phyloP scores from a whole-genome alignment of 2,797 vertebrate species.

The Halcyon chelicuti region DNA sequence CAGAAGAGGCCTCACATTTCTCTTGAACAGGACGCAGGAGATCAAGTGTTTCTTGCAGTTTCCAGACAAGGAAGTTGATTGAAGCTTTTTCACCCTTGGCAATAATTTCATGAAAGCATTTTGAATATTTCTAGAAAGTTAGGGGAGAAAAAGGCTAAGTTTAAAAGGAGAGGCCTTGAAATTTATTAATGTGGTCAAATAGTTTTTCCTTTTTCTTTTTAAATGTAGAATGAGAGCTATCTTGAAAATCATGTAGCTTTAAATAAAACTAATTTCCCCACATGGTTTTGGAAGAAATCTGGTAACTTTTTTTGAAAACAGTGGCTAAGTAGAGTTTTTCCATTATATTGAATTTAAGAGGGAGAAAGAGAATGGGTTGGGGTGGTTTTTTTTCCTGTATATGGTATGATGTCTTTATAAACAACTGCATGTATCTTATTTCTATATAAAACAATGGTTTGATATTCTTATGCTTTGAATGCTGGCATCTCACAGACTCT shows the following conservation, averaged over 20 bases:
- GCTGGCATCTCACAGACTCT: neutral
- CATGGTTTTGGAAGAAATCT: neutral
- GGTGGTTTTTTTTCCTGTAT: rapidly evolving
- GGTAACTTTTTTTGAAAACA: neutral
- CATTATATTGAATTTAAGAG: neutral
- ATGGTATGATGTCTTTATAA: neutral
- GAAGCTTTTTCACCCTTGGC: neutral
- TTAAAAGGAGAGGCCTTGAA: neutral
- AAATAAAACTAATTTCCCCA: neutral
- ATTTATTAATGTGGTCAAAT: neutral
- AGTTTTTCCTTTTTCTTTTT: neutral
- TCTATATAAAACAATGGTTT: neutral
- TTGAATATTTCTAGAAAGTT: slow-evolving; percentile 1
- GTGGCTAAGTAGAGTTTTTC: neutral
- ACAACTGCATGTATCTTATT: neutral
- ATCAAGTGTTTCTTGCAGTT: neutral
- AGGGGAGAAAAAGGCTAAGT: neutral
- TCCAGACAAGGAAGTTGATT: slow-evolving; percentile 22
- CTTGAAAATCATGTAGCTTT: neutral
- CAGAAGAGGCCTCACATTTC: neutral
- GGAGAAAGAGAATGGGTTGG: neutral
- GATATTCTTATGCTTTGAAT: neutral
- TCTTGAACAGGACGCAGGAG: neutral
- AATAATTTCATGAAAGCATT: slow-evolving; percentile 6
- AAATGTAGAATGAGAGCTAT: neutral